A percentile compares a stretch with the other conserved stretches of the same genome.
These are phyloP conservation scores for Tragelaphus oryx DNA, from an alignment of 2,797 vertebrate genomes.

Conservation along the genomic window DNA sequence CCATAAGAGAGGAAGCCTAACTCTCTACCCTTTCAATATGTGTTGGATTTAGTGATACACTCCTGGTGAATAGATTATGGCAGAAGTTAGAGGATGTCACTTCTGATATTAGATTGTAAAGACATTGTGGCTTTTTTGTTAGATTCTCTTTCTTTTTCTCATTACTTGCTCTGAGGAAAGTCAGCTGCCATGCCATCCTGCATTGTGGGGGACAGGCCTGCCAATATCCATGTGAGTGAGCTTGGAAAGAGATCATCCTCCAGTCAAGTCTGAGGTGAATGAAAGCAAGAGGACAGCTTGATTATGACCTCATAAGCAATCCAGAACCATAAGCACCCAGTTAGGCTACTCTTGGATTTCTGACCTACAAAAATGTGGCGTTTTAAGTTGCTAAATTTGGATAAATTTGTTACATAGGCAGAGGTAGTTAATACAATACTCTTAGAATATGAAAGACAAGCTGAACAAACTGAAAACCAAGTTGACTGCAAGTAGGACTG, in stretches of 20 bases:
- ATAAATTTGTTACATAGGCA: neutral
- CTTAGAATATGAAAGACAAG: neutral
- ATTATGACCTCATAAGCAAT: neutral
- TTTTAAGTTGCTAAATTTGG: neutral
- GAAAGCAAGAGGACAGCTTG: neutral
- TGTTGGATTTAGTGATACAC: neutral
- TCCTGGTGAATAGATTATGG: neutral
- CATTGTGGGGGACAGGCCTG: neutral
- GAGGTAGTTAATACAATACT: neutral
- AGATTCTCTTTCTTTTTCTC: neutral
- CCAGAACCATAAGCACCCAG: neutral
- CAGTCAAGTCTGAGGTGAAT: neutral
- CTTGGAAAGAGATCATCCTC: neutral
- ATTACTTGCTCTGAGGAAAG: neutral
- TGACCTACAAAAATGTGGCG: neutral
- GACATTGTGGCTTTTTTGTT: neutral
- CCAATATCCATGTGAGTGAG: neutral
- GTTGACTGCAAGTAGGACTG: neutral
- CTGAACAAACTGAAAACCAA: neutral
- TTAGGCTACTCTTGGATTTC: neutral
- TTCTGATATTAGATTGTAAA: neutral
- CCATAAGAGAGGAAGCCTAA: neutral
- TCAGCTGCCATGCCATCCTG: neutral
- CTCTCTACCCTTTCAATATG: neutral
- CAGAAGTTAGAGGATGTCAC: neutral